phyloP scores from a whole-genome alignment of 2,113 vertebrate species.

The Daubentonia madagascariensis region DNA sequence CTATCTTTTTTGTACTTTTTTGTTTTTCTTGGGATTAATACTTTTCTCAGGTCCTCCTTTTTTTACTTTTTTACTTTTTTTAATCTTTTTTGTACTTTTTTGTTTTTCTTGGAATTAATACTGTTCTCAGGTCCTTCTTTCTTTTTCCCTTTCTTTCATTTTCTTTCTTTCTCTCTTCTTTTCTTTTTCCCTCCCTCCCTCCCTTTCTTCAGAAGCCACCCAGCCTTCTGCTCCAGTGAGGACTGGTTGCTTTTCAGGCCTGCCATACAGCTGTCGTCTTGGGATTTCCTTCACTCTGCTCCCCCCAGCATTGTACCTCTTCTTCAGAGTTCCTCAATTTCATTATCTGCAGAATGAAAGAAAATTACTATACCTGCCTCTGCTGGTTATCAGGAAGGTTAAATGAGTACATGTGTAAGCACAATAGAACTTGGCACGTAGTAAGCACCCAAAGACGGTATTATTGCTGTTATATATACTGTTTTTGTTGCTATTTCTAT shows the following conservation, averaged over 20 bases:
- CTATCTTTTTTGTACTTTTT: neutral
- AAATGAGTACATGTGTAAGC: neutral
- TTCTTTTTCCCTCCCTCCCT: neutral
- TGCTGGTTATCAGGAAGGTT: neutral
- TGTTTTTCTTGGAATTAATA: neutral
- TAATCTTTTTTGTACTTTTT: too few relatives aligned
- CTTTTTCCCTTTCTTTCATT: neutral
- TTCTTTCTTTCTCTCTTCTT: neutral
- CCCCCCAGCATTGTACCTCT: neutral
- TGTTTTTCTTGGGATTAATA: neutral
- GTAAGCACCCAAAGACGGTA: neutral
- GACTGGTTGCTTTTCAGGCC: neutral
- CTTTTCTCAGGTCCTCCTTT: neutral
- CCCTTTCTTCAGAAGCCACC: accelerated
- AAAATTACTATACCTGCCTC: neutral
- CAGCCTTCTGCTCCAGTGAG: neutral
- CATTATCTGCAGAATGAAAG: neutral
- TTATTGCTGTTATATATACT: neutral
- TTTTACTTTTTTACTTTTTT: too few relatives aligned
- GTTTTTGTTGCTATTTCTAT: neutral
- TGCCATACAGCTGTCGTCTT: neutral
- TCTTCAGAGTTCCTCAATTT: neutral
- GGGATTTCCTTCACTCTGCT: neutral
- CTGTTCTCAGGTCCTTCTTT: neutral
- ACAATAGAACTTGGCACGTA: too few relatives aligned